phyloP scores from a whole-genome alignment of 1,140 invertebrate genomes.

The Micrasema longulum region DNA sequence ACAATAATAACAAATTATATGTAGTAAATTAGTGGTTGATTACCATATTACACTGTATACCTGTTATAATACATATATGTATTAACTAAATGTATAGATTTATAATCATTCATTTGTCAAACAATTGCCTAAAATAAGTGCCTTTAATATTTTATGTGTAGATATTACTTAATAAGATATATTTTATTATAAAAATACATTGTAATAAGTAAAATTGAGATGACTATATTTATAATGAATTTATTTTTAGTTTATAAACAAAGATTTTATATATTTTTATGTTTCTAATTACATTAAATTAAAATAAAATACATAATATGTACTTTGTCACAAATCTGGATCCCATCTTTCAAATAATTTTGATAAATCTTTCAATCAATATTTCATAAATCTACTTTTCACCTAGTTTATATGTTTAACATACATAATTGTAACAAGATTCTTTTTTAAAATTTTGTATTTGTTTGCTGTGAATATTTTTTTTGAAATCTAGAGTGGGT shows the following conservation, averaged over 20 bases:
- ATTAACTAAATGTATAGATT: constrained; percentile 15
- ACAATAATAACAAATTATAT: not conserved
- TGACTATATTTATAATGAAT: constrained; percentile 10
- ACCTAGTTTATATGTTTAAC: no score
- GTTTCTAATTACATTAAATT: not conserved
- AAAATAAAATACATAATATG: not conserved
- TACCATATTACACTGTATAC: constrained; percentile 13
- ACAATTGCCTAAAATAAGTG: constrained; percentile 43
- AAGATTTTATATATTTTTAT: constrained; percentile 11
- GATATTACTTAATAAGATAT: constrained; percentile 24
- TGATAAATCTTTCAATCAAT: no score
- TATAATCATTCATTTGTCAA: constrained; percentile 11
- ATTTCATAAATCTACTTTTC: no score
- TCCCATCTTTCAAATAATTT: no score
- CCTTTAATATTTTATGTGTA: constrained; percentile 33
- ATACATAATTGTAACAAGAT: no score
- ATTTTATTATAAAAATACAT: not conserved
- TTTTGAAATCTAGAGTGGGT: no score
- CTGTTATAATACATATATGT: constrained; percentile 21
- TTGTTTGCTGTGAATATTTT: no score
- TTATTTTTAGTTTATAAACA: not conserved
- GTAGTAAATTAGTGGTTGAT: not conserved
- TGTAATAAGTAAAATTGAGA: not conserved
- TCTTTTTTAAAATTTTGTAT: no score
- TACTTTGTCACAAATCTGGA: no score